Conservation (phyloP, 2,113 vertebrate species). For the Gallinago paraguaiae region DNA sequence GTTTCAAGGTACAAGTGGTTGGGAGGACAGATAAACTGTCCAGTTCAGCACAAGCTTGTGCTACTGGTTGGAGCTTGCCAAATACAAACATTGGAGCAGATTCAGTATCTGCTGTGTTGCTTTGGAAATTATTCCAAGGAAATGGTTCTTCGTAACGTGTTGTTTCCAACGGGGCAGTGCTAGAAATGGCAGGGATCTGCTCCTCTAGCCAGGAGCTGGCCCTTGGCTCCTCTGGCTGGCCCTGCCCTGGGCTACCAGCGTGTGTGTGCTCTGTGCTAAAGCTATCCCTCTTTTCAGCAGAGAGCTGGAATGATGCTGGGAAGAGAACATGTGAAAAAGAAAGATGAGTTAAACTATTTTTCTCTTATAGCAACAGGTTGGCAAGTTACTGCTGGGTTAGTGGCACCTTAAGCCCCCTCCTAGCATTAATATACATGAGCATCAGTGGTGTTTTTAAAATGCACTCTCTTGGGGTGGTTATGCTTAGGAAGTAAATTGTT, state of each 20-base stretch:
- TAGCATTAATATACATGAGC: neutral
- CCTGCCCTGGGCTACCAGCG: neutral
- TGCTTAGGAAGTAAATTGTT: neutral
- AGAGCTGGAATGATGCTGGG: neutral
- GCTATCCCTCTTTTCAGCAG: neutral
- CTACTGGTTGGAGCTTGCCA: neutral
- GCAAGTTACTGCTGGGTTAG: neutral
- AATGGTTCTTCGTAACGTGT: neutral
- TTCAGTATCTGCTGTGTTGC: neutral
- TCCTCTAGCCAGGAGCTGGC: neutral
- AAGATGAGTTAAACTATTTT: neutral
- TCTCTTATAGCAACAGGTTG: neutral
- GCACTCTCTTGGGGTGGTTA: accelerated
- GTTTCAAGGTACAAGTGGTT: neutral
- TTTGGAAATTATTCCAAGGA: neutral
- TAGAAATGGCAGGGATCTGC: neutral
- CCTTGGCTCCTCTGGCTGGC: neutral
- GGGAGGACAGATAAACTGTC: accelerated
- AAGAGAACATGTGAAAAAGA: neutral
- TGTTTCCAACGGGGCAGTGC: neutral
- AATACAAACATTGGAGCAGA: neutral
- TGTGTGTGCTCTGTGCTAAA: neutral
- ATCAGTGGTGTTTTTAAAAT: neutral
- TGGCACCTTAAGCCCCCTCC: neutral
- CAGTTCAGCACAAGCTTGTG: neutral